Evolutionary conservation across 2,113 vertebrate genomes (phyloP).

Genomic region (Acrocephalus kingi): DNA sequence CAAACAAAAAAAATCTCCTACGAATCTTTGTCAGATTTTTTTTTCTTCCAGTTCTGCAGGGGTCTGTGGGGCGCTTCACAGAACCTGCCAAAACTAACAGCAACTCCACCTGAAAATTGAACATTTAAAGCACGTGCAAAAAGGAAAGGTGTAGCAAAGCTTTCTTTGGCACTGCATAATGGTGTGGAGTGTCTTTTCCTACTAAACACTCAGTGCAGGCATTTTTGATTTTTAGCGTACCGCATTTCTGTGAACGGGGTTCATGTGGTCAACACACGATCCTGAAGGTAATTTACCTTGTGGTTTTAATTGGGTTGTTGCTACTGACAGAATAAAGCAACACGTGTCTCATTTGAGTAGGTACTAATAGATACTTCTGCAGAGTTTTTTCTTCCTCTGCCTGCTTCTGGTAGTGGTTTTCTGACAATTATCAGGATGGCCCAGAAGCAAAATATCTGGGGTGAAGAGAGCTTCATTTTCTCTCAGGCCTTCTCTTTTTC

Average conservation of each 20-base stretch:
- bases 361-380: not conserved
- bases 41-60: not conserved
- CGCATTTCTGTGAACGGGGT: conserved; percentile 52
- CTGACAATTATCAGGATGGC: not conserved
- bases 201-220: conserved; percentile 21
- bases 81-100: conserved; percentile 24
- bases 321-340: conserved; percentile 5
- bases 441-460: not conserved
- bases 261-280: conserved; percentile 14
- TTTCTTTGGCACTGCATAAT: conserved; percentile 2
- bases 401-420: not conserved
- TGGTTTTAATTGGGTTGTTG: not conserved
- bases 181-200: conserved; percentile 37
- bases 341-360: not conserved
- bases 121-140: conserved; percentile 39
- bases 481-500: not conserved
- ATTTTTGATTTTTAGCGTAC: conserved; percentile 54
- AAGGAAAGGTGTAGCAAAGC: not conserved
- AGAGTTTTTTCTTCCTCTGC: not conserved
- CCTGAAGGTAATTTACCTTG: conserved; percentile 40
- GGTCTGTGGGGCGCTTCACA: not conserved
- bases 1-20: not conserved
- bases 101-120: not conserved
- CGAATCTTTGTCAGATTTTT: not conserved
- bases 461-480: not conserved